Evolutionary conservation across 2,113 vertebrate species (phyloP).

Genomic region (Daubentonia madagascariensis): DNA sequence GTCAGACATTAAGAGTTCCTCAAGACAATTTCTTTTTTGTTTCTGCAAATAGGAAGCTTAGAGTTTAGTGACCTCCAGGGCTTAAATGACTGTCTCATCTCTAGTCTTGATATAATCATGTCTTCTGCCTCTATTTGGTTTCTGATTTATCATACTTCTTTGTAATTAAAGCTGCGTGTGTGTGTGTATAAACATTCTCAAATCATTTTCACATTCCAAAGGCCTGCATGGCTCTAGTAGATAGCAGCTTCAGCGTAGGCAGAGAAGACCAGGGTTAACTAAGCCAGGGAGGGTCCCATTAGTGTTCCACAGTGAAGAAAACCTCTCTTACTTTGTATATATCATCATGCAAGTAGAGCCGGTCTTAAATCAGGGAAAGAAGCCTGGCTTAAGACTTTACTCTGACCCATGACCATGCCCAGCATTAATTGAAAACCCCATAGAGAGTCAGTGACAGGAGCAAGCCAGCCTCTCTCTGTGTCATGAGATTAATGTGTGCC

Average conservation of each 20-base stretch:
- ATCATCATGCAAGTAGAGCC: background rate
- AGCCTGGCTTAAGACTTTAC: background rate
- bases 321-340: background rate
- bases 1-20: background rate
- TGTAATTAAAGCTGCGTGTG: background rate
- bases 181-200: background rate
- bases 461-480: slow-evolving; percentile 42
- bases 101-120: background rate
- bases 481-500: slow-evolving; percentile 46
- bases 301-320: background rate
- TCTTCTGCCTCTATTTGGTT: background rate
- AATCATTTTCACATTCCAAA: background rate
- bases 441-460: background rate
- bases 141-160: background rate
- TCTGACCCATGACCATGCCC: slow-evolving; percentile 8
- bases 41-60: background rate
- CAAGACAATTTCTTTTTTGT: background rate
- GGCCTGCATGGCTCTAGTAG: background rate
- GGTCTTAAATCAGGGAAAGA: background rate
- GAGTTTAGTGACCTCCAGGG: background rate
- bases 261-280: background rate
- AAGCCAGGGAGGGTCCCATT: background rate
- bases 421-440: slow-evolving; percentile 56
- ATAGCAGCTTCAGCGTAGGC: background rate
- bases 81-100: background rate